phyloP scores from a whole-genome alignment of 2,888 invertebrate genomes.

The Lithodes maja region DNA sequence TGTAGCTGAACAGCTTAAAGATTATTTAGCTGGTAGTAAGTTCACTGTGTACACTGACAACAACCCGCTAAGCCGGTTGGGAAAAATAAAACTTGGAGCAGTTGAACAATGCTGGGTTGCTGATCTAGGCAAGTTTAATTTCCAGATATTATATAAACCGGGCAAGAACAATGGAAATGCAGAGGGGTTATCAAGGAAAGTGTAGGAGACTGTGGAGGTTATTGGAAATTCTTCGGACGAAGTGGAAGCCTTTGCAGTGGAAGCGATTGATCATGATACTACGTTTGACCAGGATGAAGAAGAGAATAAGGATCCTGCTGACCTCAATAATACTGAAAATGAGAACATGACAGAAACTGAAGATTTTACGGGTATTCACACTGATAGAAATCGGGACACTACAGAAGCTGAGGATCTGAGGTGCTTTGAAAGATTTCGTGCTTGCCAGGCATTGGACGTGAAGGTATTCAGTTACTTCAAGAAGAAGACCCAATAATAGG shows the following conservation, averaged over 20 bases:
- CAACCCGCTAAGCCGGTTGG: background rate
- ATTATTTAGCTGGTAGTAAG: background rate
- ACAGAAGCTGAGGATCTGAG: background rate
- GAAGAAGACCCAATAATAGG: background rate
- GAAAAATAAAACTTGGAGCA: background rate
- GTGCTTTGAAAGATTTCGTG: background rate
- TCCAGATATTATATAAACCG: background rate
- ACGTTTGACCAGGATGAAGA: background rate
- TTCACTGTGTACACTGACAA: background rate
- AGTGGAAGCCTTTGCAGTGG: background rate
- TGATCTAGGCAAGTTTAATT: background rate
- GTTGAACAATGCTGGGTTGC: background rate
- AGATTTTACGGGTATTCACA: too few relatives aligned
- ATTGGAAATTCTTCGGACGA: background rate
- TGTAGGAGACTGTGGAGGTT: background rate
- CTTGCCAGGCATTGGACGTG: background rate
- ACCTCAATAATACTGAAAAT: too few relatives aligned
- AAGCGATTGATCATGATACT: background rate
- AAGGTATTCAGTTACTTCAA: background rate
- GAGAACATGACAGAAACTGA: too few relatives aligned
- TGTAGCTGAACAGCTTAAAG: background rate
- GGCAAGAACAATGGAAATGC: background rate
- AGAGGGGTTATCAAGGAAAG: background rate
- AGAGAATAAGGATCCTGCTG: background rate
- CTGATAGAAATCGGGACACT: background rate